Percentiles rank a stretch among this genome's conserved stretches.
Conservation (phyloP, 2,888 invertebrate genomes). For the Calameuta filiformis region DNA sequence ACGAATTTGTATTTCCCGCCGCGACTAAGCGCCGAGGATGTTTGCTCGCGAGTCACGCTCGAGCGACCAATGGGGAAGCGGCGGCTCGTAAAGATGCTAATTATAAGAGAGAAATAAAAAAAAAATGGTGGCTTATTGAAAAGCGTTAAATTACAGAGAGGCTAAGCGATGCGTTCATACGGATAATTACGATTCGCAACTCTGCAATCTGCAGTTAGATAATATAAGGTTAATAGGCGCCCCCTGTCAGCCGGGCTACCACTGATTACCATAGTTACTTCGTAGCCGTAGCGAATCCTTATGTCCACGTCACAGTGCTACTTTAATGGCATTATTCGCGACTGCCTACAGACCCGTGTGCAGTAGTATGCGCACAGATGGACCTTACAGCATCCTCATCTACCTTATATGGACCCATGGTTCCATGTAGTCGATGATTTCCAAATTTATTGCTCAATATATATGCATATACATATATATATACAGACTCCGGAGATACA, state of each 20-base stretch:
- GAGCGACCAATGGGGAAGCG: constrained; percentile 23
- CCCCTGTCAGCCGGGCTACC: constrained; percentile 37
- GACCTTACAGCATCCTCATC: not conserved
- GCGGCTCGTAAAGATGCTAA: constrained; percentile 36
- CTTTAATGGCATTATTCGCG: constrained; percentile 39
- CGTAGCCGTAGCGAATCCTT: not conserved
- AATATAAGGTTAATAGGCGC: constrained; percentile 49
- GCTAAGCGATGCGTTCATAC: constrained; percentile 48
- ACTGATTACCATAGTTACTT: constrained; percentile 48
- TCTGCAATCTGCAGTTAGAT: constrained; percentile 49
- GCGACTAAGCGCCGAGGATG: not conserved
- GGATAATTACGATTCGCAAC: constrained; percentile 54
- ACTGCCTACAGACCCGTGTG: not conserved
- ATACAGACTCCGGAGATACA: not conserved
- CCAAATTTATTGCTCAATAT: not conserved
- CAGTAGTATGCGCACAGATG: not conserved
- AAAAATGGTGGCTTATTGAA: constrained; percentile 50
- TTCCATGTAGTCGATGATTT: not conserved
- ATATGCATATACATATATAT: no score
- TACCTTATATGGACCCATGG: not conserved
- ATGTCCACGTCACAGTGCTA: constrained; percentile 28
- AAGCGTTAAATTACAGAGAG: constrained; percentile 53
- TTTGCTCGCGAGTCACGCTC: constrained; percentile 26
- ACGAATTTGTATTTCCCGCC: not conserved
- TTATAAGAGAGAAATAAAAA: constrained; percentile 52